phyloP scores from a whole-genome alignment of 53 echinoderm and acorn worm genomes.

The Paracentrotus lividus region DNA sequence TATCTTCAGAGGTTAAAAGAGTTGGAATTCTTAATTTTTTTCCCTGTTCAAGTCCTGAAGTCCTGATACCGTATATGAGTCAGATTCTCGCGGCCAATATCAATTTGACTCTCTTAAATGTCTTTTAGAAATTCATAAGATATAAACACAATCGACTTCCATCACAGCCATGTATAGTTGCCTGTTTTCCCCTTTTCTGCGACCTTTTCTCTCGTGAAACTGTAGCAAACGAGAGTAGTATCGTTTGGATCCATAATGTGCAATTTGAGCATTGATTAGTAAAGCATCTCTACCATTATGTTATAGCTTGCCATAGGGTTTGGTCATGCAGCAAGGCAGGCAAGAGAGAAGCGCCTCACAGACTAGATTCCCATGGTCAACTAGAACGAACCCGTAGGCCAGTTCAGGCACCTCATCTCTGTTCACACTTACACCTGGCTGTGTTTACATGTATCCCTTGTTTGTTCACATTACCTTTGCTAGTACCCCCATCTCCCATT shows the following conservation, averaged over 20 bases:
- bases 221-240: neutral
- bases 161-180: neutral
- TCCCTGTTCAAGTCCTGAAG: no score
- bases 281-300: constrained; percentile 25
- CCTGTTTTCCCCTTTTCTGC: neutral
- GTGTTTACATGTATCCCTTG: no score
- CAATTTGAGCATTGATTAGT: constrained; percentile 53
- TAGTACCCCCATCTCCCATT: no score
- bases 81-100: no score
- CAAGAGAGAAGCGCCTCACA: neutral
- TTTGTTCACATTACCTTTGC: no score
- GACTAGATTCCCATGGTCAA: constrained; percentile 45
- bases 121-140: neutral
- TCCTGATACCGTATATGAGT: no score
- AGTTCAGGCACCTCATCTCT: neutral
- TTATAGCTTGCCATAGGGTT: neutral
- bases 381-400: constrained; percentile 14
- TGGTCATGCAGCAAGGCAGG: constrained; percentile 23
- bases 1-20: no score
- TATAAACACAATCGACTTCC: neutral
- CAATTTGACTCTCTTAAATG: neutral
- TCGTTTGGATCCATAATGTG: neutral
- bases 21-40: no score
- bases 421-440: neutral
- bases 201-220: neutral